Percentiles rank a stretch among this genome's conserved stretches.
phyloP scores from a whole-genome alignment of 1,140 invertebrate species.

The Drosophila suzukii region DNA sequence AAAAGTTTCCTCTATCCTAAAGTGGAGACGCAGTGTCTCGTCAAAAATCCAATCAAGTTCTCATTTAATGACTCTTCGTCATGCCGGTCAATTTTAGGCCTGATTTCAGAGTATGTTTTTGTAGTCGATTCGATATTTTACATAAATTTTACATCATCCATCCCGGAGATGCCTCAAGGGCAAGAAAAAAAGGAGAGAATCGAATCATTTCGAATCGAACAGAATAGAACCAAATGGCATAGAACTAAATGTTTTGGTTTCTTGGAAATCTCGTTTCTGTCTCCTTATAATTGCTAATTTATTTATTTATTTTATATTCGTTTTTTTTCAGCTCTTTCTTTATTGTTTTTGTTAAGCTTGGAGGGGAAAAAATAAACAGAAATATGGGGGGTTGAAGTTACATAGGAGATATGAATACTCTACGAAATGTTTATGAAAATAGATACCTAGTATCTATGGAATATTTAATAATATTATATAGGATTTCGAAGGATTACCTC shows the following conservation, averaged over 20 bases:
- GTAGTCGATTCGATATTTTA: constrained; percentile 1
- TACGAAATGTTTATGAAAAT: background rate
- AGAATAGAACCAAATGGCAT: constrained; percentile 9
- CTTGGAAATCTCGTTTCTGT: constrained; percentile 64
- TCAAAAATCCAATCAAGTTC: constrained; percentile 13
- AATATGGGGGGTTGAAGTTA: background rate
- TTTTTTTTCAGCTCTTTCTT: constrained; percentile 61
- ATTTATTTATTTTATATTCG: constrained; percentile 71
- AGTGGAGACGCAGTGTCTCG: background rate
- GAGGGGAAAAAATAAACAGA: constrained; percentile 36
- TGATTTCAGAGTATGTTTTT: constrained; percentile 38
- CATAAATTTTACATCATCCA: constrained; percentile 40
- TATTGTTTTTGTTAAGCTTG: constrained; percentile 50
- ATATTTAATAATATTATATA: too few relatives aligned
- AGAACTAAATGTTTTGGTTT: constrained; percentile 45
- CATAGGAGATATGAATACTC: constrained; percentile 4
- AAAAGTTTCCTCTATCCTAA: background rate
- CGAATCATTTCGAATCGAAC: constrained; percentile 11
- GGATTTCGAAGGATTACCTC: too few relatives aligned
- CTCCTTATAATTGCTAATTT: constrained; percentile 78
- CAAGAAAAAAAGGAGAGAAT: constrained; percentile 15
- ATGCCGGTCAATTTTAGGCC: constrained; percentile 41
- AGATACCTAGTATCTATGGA: too few relatives aligned
- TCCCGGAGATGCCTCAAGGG: constrained; percentile 21
- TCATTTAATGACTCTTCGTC: constrained; percentile 32